A percentile compares a stretch with the other conserved stretches of the same genome.
Evolutionary conservation across 2,797 vertebrate species (phyloP).

Genomic region (Molossus molossus): DNA sequence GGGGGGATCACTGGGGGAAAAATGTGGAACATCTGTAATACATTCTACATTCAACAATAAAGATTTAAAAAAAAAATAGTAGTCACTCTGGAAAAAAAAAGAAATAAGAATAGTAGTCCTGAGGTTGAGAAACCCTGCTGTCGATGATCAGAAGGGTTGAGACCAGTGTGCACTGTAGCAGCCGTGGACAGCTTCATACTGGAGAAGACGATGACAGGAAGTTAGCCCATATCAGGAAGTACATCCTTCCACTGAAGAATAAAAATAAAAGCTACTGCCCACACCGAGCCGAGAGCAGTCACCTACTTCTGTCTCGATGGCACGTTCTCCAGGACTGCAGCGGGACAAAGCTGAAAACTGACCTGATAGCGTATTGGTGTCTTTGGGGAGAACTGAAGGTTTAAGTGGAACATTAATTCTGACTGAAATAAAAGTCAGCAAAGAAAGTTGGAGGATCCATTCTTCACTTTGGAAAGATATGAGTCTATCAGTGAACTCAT

Average conservation of each 20-base stretch:
- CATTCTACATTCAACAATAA: no score
- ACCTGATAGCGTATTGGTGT: neutral
- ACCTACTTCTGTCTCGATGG: neutral
- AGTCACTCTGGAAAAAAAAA: no score
- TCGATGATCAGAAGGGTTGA: neutral
- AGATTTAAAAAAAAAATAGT: no score
- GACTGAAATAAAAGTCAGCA: neutral
- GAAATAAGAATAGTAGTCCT: neutral
- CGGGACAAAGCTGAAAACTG: neutral
- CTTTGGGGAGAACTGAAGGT: slow-evolving; percentile 41
- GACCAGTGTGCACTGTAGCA: neutral
- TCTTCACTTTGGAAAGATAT: neutral
- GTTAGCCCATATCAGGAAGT: neutral
- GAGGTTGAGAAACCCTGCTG: neutral
- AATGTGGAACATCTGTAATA: no score
- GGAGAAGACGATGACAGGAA: neutral
- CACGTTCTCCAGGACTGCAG: neutral
- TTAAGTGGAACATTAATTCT: neutral
- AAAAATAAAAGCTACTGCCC: neutral
- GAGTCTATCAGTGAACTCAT: neutral
- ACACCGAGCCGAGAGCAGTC: neutral
- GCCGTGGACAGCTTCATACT: neutral
- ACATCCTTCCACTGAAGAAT: neutral
- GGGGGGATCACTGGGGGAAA: no score
- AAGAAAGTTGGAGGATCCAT: neutral